phyloP scores from a whole-genome alignment of 2,113 vertebrate genomes.

The Phaethornis superciliosus region DNA sequence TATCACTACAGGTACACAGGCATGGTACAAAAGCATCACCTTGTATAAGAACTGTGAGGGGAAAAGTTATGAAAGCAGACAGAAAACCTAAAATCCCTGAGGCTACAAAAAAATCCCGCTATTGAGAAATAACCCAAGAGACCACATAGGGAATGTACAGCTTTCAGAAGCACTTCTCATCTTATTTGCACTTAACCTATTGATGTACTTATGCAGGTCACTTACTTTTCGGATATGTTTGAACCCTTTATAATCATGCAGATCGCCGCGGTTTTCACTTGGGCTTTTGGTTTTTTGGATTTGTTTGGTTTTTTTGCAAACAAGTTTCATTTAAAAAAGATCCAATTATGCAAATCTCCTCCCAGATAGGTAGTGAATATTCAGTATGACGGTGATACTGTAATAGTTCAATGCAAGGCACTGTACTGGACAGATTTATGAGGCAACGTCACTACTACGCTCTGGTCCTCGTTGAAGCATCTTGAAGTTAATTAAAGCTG shows the following conservation, averaged over 20 bases:
- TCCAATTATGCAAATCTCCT: slow-evolving; percentile 97
- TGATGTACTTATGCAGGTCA: slow-evolving; percentile 84
- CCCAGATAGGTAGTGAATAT: slow-evolving; percentile 88
- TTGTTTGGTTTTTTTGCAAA: slow-evolving; percentile 74
- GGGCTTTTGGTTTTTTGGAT: slow-evolving; percentile 60
- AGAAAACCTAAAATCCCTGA: slow-evolving; percentile 84
- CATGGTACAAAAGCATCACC: slow-evolving; percentile 79
- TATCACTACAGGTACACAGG: slow-evolving; percentile 74
- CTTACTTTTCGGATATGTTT: slow-evolving; percentile 78
- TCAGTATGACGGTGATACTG: slow-evolving; percentile 86
- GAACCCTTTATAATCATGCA: slow-evolving; percentile 77
- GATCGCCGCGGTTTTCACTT: slow-evolving; percentile 76
- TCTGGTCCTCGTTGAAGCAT: slow-evolving; percentile 87
- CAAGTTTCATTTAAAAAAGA: slow-evolving; percentile 90
- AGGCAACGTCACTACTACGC: slow-evolving; percentile 90
- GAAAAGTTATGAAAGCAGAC: slow-evolving; percentile 78
- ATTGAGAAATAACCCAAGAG: slow-evolving; percentile 86
- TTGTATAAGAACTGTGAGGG: slow-evolving; percentile 81
- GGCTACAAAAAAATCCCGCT: slow-evolving; percentile 84
- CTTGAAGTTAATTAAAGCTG: slow-evolving; percentile 97
- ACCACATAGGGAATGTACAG: slow-evolving; percentile 86
- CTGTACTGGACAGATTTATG: slow-evolving; percentile 88
- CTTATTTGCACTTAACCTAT: slow-evolving; percentile 85
- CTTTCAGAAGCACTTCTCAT: slow-evolving; percentile 86
- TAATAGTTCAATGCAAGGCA: slow-evolving; percentile 89